Percentiles rank a stretch among this genome's conserved stretches.
phyloP scores from a whole-genome alignment of 1,140 invertebrate species.

The Lamellibrachia luymesi region DNA sequence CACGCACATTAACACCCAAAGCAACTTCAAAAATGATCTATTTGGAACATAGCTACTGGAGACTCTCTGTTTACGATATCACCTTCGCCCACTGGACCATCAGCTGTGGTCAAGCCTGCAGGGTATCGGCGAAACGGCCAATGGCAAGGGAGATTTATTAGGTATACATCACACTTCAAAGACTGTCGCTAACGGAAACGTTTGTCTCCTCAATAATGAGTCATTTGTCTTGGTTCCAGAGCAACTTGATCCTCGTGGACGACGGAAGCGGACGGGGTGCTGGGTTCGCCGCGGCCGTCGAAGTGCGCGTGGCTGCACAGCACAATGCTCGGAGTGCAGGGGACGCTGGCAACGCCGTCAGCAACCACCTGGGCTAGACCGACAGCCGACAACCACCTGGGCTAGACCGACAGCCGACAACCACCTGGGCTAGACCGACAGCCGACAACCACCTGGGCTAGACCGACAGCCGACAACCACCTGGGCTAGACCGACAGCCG shows the following conservation, averaged over 20 bases:
- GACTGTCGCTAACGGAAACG: background rate
- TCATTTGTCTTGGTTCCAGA: constrained; percentile 63
- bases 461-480: too few species aligned
- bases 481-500: too few species aligned
- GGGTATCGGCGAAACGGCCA: background rate
- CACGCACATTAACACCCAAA: background rate
- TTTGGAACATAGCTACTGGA: background rate
- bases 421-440: too few species aligned
- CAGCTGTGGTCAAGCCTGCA: background rate
- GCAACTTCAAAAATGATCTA: background rate
- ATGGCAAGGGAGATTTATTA: background rate
- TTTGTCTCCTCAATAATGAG: background rate
- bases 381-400: too few species aligned
- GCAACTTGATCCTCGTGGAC: constrained; percentile 92
- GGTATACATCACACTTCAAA: background rate
- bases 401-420: too few species aligned
- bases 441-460: too few species aligned
- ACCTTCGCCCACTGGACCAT: background rate
- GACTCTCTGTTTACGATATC: background rate
- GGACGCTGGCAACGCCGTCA: background rate
- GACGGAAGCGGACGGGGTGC: constrained; percentile 95
- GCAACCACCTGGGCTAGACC: background rate
- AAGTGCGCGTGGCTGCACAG: constrained; percentile 28
- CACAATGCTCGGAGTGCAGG: background rate
- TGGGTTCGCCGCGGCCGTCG: constrained; percentile 91